Evolutionary conservation across 1,140 invertebrate genomes (phyloP).

Genomic region (Drosophila rufa): DNA sequence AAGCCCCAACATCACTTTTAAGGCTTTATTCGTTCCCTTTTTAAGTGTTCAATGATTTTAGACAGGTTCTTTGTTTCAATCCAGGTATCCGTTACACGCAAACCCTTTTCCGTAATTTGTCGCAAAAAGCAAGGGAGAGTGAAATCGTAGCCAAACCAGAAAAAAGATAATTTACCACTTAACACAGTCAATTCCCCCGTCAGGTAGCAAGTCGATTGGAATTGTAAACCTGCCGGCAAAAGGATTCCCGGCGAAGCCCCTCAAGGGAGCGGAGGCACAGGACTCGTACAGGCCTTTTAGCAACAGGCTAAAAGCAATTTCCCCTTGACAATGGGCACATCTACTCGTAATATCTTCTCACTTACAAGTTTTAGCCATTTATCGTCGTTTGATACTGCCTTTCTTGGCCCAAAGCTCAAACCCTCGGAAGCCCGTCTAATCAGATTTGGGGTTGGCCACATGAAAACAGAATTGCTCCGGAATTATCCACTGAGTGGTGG

Average conservation of each 20-base stretch:
- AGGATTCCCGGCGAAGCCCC: slow-evolving; percentile 53
- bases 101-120: slow-evolving; percentile 60
- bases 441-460: slow-evolving; percentile 77
- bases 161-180: slow-evolving; percentile 74
- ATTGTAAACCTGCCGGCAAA: slow-evolving; percentile 41
- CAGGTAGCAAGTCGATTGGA: slow-evolving; percentile 56
- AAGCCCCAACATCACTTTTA: slow-evolving; percentile 20
- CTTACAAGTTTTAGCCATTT: slow-evolving; percentile 80
- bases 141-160: slow-evolving; percentile 21
- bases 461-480: slow-evolving; percentile 69
- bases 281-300: slow-evolving; percentile 46
- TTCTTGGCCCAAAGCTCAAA: slow-evolving; percentile 3
- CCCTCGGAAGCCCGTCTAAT: slow-evolving; percentile 51
- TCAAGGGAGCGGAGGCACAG: slow-evolving; percentile 35
- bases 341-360: slow-evolving; percentile 56
- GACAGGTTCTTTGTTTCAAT: slow-evolving; percentile 8
- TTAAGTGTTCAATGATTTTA: slow-evolving; percentile 9
- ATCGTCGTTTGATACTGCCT: slow-evolving; percentile 75
- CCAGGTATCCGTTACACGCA: slow-evolving; percentile 66
- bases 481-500: slow-evolving; percentile 52
- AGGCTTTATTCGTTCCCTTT: slow-evolving; percentile 5
- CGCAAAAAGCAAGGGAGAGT: slow-evolving; percentile 18
- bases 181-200: slow-evolving; percentile 58
- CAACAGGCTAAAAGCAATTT: slow-evolving; percentile 78
- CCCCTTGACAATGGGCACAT: slow-evolving; percentile 38